Evolutionary conservation across 2,888 invertebrate species (phyloP).

Genomic region (Lacanobia oleracea): DNA sequence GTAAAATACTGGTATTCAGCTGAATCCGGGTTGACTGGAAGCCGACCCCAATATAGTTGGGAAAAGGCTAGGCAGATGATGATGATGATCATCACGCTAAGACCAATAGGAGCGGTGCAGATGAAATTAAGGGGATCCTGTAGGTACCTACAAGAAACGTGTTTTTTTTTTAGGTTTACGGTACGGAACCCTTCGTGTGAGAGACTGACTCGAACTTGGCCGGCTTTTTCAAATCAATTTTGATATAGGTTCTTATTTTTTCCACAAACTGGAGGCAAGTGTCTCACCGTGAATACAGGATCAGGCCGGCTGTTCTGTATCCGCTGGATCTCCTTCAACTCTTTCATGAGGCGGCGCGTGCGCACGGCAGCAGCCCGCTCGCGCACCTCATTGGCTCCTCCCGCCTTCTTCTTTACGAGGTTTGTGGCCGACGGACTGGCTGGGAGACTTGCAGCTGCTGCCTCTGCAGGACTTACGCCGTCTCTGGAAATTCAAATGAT

Average conservation of each 20-base stretch:
- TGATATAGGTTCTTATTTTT: background rate
- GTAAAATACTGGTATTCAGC: too few relatives aligned
- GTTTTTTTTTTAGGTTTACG: too few relatives aligned
- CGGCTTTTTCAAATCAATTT: background rate
- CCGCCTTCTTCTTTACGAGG: constrained; percentile 85
- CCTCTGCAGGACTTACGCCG: constrained; percentile 88
- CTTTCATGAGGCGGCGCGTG: constrained; percentile 96
- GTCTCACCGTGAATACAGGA: constrained; percentile 93
- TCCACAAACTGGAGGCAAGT: background rate
- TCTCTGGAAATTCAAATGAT: constrained; percentile 77
- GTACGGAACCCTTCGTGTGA: too few relatives aligned
- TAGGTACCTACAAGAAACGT: too few relatives aligned
- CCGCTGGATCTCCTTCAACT: constrained; percentile 95
- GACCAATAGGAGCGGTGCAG: too few relatives aligned
- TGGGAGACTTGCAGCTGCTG: constrained; percentile 85
- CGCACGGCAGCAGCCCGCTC: constrained; percentile 90
- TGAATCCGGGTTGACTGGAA: too few relatives aligned
- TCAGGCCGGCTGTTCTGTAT: constrained; percentile 93
- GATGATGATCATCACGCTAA: too few relatives aligned
- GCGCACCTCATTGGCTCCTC: constrained; percentile 82
- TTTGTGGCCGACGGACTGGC: constrained; percentile 88
- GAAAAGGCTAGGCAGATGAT: too few relatives aligned
- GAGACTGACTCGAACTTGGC: background rate
- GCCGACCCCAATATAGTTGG: too few relatives aligned
- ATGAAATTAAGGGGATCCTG: too few relatives aligned